Evolutionary conservation across 1,140 invertebrate genomes (phyloP).

Genomic region (Aphelenchoides avenae): DNA sequence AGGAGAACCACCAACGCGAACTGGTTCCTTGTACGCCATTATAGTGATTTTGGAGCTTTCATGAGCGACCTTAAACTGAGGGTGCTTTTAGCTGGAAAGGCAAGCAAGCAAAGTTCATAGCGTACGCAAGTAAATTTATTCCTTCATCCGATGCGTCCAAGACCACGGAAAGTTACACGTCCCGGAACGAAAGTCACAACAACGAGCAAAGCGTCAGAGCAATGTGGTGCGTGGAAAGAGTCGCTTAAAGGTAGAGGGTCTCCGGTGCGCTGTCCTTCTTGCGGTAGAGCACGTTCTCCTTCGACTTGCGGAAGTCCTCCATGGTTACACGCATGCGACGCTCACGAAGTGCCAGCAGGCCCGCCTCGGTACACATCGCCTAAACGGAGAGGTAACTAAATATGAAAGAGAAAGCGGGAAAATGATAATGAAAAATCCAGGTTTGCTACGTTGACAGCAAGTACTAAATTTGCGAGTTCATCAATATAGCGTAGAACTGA

Average conservation of each 20-base stretch:
- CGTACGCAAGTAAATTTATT: no score
- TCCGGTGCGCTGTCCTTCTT: conserved; percentile 99
- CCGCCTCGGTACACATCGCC: conserved; percentile 99
- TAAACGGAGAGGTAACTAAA: conserved; percentile 57
- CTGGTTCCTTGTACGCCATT: no score
- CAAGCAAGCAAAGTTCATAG: no score
- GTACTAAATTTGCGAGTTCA: conserved; percentile 20
- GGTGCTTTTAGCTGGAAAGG: no score
- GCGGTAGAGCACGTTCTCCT: conserved; percentile 96
- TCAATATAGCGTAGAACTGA: conserved; percentile 1
- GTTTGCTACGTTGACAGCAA: not conserved
- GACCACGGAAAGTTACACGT: no score
- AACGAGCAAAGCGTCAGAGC: no score
- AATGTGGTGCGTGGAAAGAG: no score
- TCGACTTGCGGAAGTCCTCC: conserved; percentile 98
- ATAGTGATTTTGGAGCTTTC: no score
- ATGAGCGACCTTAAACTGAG: no score
- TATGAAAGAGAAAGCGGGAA: conserved; percentile 5
- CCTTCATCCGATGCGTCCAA: no score
- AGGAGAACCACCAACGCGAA: no score
- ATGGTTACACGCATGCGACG: conserved; percentile 98
- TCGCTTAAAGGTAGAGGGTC: conserved; percentile 86
- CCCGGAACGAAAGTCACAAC: no score
- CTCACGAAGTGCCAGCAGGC: conserved; percentile 91
- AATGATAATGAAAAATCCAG: conserved; percentile 3